Evolutionary conservation across 2,888 invertebrate genomes (phyloP), one percentile per base, ranked within the genome.

Genomic region (Steinernema carpocapsae): DNA sequence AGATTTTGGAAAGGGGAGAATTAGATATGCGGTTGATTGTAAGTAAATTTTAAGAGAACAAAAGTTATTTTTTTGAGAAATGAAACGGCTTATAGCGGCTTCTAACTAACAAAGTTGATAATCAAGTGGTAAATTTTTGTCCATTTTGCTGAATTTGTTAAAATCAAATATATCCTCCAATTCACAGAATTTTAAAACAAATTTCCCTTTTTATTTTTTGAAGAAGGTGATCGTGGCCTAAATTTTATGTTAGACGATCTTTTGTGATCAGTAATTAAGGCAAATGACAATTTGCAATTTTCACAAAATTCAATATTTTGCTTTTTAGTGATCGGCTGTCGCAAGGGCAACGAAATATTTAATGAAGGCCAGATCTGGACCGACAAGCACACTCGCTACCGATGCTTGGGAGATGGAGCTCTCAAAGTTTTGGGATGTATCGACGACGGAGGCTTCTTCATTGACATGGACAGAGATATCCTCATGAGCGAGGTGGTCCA

Each of bases 361-460:
- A 80, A 76, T 48, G 80, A 83, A 17, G 85, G 85, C 3, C 84
- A 86, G 22, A 80, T 85, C 74, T 86, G 85, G 84, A 84, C 84
- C 19, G 86, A 86, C 72, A 82, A 83, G 74, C 86, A 86, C 74
- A 84, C 86, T 48, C 76, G 86, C 29, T 86, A 86, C 76, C 83
- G 84, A 64, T 86, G 86, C 74, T 77, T 80, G 19, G 78, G 82
- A 24, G 82, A 83, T 52, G 86, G 85, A 43, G 78, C 77, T 3
- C 75, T 83, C 22, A 71, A 76, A 45, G 86, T 76, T 77, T 0
- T 70, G 83, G 85, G 86, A 4, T 86, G 86, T 71, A 78, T 83
- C 37, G 84, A 85, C 17, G 80, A 84, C 22, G 76, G 75, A 17
- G 83, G 81, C 1, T 73, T 86, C 19, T 86, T 83, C 77, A 77